Evolutionary conservation across 2,113 vertebrate genomes (phyloP).

Genomic region (Rhinichthys klamathensis): DNA sequence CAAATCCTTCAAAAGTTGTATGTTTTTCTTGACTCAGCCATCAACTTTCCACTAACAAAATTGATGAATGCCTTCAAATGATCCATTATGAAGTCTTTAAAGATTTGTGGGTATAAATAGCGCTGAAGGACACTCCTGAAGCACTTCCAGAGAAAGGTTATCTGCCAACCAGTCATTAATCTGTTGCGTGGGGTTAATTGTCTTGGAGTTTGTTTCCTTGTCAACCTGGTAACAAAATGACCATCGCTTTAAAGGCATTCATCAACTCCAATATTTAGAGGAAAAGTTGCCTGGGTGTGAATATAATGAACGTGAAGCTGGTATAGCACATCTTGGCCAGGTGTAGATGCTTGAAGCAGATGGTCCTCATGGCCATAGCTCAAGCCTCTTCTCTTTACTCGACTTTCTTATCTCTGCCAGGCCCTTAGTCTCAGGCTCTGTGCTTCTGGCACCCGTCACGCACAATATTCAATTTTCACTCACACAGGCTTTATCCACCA

Average conservation of each 20-base stretch:
- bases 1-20: slow-evolving; percentile 63
- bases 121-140: slow-evolving; percentile 65
- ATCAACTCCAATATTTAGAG: slow-evolving; percentile 41
- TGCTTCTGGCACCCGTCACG: slow-evolving; percentile 87
- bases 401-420: slow-evolving; percentile 80
- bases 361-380: slow-evolving; percentile 88
- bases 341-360: slow-evolving; percentile 88
- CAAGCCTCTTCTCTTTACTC: slow-evolving; percentile 61
- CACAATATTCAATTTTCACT: slow-evolving; percentile 79
- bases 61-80: slow-evolving; percentile 69
- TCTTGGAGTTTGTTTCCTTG: slow-evolving; percentile 49
- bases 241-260: slow-evolving; percentile 43
- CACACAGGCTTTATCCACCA: slow-evolving; percentile 29
- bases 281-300: slow-evolving; percentile 11
- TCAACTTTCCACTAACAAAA: slow-evolving; percentile 60
- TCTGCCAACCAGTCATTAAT: slow-evolving; percentile 53
- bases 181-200: slow-evolving; percentile 32
- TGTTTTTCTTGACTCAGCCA: slow-evolving; percentile 62
- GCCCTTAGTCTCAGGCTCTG: slow-evolving; percentile 87
- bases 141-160: slow-evolving; percentile 55
- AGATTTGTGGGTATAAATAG: slow-evolving; percentile 69
- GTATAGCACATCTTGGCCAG: slow-evolving; percentile 85
- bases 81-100: slow-evolving; percentile 70
- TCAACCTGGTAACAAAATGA: slow-evolving; percentile 46
- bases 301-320: slow-evolving; percentile 39